Conservation (phyloP, 1,140 invertebrate species). For the Leguminivora glycinivorella region DNA sequence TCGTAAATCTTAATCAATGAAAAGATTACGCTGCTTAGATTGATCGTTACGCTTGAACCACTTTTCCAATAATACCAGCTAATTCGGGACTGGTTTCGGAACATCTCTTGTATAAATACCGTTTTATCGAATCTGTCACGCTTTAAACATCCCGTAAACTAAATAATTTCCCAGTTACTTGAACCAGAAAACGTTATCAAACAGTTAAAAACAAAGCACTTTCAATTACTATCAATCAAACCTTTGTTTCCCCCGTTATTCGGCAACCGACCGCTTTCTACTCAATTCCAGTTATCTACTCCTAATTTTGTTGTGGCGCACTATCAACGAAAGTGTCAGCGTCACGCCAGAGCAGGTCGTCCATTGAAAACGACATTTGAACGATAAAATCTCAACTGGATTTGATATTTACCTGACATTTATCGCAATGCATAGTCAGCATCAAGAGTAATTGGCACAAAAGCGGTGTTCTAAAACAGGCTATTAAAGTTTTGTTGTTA, state of each 20-base stretch:
- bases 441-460: too few relatives aligned
- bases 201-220: conserved; percentile 10
- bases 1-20: too few relatives aligned
- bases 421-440: too few relatives aligned
- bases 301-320: conserved; percentile 1
- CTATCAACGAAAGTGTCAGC: conserved; percentile 9
- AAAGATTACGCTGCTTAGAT: too few relatives aligned
- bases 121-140: too few relatives aligned
- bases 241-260: conserved; percentile 23
- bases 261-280: neutral
- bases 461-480: too few relatives aligned
- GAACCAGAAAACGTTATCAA: conserved; percentile 8
- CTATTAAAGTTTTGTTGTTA: too few relatives aligned
- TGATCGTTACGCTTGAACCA: too few relatives aligned
- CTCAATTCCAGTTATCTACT: conserved; percentile 1
- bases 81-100: too few relatives aligned
- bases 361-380: neutral
- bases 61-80: too few relatives aligned
- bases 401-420: neutral
- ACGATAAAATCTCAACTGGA: neutral
- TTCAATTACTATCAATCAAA: conserved; percentile 17
- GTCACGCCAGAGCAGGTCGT: neutral
- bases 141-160: too few relatives aligned
- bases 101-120: too few relatives aligned
- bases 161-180: neutral